Evolutionary conservation across 1,140 invertebrate species (phyloP).

Genomic region (Harpegnathos saltator): DNA sequence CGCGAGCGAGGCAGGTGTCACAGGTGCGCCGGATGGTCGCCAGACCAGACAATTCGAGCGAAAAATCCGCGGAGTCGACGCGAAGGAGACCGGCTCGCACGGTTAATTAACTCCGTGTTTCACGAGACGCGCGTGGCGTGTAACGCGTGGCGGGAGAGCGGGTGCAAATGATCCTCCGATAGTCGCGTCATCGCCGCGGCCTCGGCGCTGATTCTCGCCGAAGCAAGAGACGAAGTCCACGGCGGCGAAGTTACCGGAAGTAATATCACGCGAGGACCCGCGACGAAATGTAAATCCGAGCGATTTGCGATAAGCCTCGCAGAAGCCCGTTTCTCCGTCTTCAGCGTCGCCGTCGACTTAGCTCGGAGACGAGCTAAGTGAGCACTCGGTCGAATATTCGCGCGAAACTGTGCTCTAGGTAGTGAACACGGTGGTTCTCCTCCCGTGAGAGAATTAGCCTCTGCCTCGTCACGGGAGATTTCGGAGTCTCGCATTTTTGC

Average conservation of each 20-base stretch:
- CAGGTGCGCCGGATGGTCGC: neutral
- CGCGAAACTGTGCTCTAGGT: slow-evolving; percentile 23
- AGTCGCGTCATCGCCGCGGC: neutral
- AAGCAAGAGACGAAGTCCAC: neutral
- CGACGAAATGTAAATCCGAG: neutral
- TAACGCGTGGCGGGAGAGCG: neutral
- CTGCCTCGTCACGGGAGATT: slow-evolving; percentile 16
- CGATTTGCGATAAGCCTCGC: neutral
- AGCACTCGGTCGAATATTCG: slow-evolving; percentile 50
- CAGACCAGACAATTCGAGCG: slow-evolving; percentile 22
- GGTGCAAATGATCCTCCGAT: neutral
- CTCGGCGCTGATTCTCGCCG: neutral
- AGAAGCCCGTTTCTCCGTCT: neutral
- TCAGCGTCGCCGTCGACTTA: no score
- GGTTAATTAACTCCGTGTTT: neutral
- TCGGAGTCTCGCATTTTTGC: no score
- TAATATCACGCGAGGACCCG: neutral
- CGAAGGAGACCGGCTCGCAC: neutral
- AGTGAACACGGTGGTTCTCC: no score
- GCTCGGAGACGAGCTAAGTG: no score
- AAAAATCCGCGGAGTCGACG: neutral
- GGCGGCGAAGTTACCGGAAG: neutral
- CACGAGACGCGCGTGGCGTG: neutral
- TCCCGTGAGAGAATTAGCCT: no score
- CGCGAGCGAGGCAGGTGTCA: slow-evolving; percentile 4